phyloP scores from a whole-genome alignment of 2,797 vertebrate genomes.

The Monodelphis domestica region DNA sequence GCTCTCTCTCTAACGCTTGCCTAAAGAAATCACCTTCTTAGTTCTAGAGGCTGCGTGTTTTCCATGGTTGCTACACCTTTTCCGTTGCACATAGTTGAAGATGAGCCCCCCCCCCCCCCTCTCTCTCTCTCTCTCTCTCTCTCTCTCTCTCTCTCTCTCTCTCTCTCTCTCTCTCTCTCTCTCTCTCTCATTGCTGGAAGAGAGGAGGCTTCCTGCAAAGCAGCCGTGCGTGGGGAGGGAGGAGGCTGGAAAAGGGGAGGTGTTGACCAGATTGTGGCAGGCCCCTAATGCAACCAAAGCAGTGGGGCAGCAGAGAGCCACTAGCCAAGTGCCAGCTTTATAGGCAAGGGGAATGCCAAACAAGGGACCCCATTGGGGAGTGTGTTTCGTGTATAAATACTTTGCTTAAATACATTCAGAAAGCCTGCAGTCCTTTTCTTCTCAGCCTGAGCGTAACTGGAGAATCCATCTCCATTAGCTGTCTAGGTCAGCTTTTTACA shows the following conservation, averaged over 20 bases:
- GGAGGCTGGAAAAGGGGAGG: background rate
- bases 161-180: no score
- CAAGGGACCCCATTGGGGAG: slow-evolving; percentile 68
- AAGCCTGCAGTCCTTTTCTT: slow-evolving; percentile 64
- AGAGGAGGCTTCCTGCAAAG: slow-evolving; percentile 5
- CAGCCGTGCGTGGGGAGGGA: slow-evolving; percentile 44
- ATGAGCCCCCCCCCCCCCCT: no score
- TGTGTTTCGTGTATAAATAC: slow-evolving; percentile 68
- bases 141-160: no score
- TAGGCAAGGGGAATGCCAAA: slow-evolving; percentile 63
- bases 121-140: no score
- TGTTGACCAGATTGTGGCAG: slow-evolving; percentile 33
- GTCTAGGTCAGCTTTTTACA: slow-evolving; percentile 73
- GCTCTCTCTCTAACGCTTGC: background rate
- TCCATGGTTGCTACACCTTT: slow-evolving; percentile 39
- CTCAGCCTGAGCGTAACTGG: slow-evolving; percentile 62
- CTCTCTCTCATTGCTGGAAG: slow-evolving; percentile 41
- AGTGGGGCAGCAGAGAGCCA: slow-evolving; percentile 68
- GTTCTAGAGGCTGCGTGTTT: slow-evolving; percentile 39
- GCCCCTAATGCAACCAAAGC: slow-evolving; percentile 51
- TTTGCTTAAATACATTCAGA: slow-evolving; percentile 75
- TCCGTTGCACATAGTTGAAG: background rate
- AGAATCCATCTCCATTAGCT: slow-evolving; percentile 65
- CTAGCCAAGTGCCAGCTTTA: slow-evolving; percentile 58
- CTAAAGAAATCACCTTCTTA: slow-evolving; percentile 29